These are phyloP conservation scores for Protosalanx chinensis DNA, from an alignment of 2,797 vertebrate genomes.

Conservation along the genomic window DNA sequence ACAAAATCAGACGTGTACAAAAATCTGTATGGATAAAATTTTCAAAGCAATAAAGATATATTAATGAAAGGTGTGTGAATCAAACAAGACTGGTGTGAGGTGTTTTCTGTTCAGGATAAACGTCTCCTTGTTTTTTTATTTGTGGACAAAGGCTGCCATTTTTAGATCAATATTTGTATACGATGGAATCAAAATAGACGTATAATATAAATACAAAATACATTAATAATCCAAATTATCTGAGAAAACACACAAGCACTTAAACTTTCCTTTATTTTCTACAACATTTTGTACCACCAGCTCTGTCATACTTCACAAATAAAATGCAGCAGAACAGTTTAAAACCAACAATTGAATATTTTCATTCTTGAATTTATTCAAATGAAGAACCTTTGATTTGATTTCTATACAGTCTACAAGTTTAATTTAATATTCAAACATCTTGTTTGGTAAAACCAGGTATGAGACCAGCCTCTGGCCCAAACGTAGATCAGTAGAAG, in stretches of 20 bases:
- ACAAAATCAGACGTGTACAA: slow-evolving; percentile 79
- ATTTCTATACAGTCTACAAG: not conserved
- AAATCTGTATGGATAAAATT: slow-evolving; percentile 91
- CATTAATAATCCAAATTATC: no score
- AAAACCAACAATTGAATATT: not conserved
- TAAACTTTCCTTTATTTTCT: slow-evolving; percentile 5
- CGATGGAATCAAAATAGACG: no score
- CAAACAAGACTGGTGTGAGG: slow-evolving; percentile 24
- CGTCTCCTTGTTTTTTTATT: no score
- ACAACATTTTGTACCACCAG: not conserved
- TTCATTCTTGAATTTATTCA: not conserved
- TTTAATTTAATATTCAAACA: no score
- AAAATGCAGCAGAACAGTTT: not conserved
- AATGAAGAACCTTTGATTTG: not conserved
- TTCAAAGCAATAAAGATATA: slow-evolving; percentile 93
- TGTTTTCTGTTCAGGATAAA: not conserved
- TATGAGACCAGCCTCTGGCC: no score
- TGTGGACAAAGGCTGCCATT: no score
- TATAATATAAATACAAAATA: no score
- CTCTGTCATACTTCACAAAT: not conserved
- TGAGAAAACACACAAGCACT: not conserved
- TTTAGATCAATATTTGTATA: no score
- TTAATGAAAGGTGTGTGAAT: slow-evolving; percentile 64
- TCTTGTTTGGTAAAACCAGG: no score
- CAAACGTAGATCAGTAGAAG: no score